A percentile compares a stretch with the other conserved stretches of the same genome.
Conservation (phyloP, 2,888 invertebrate genomes). For the Lomographa bimaculata region DNA sequence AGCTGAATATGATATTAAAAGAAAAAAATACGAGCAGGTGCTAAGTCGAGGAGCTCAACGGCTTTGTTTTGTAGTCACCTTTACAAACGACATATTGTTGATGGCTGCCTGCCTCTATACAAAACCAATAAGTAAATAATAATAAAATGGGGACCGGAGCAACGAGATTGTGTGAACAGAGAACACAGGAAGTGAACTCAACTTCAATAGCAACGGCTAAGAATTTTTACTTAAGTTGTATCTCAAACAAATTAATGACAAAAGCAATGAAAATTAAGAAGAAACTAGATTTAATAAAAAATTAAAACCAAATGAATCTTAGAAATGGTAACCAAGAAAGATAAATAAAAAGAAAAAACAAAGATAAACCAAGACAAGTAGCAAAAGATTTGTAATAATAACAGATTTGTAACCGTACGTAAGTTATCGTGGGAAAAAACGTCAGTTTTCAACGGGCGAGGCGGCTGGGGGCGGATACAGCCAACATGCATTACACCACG, state of each 20-base stretch:
- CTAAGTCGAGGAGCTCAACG: slow-evolving; percentile 68
- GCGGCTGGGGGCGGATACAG: slow-evolving; percentile 67
- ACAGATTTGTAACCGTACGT: slow-evolving; percentile 61
- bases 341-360: slow-evolving; percentile 6
- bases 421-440: slow-evolving; percentile 75
- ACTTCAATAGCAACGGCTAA: slow-evolving; percentile 56
- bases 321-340: no score
- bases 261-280: slow-evolving; percentile 5
- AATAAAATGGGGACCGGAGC: slow-evolving; percentile 68
- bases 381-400: slow-evolving; percentile 40
- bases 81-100: slow-evolving; percentile 79
- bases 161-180: slow-evolving; percentile 72
- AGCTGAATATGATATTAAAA: slow-evolving; percentile 28
- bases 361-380: slow-evolving; percentile 25
- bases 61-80: slow-evolving; percentile 80
- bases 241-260: slow-evolving; percentile 22
- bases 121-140: slow-evolving; percentile 79
- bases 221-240: slow-evolving; percentile 30
- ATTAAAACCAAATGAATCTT: slow-evolving; percentile 16
- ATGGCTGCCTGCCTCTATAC: slow-evolving; percentile 72
- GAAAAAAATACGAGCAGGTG: slow-evolving; percentile 68
- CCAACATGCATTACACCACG: slow-evolving; percentile 63
- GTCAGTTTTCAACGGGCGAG: slow-evolving; percentile 61
- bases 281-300: slow-evolving; percentile 15
- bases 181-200: slow-evolving; percentile 70